Conservation (phyloP, 92 coral and sea anemone species). For the Meandrina meandrites region DNA sequence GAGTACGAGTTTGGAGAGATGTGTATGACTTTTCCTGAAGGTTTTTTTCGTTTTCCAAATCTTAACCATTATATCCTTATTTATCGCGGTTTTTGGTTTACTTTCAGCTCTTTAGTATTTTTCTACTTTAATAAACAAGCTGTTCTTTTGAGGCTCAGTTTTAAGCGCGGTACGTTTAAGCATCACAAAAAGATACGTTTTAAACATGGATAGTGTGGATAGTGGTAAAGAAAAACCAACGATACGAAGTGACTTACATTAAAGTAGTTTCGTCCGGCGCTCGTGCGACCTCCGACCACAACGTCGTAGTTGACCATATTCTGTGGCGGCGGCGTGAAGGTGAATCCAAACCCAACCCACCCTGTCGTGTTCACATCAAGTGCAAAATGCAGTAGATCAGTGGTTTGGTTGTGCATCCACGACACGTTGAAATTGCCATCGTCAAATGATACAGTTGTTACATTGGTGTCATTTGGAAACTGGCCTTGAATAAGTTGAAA, state of each 20-base stretch:
- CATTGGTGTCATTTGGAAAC: background rate
- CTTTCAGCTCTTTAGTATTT: background rate
- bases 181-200: background rate
- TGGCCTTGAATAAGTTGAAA: background rate
- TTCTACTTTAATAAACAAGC: background rate
- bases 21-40: too few relatives aligned
- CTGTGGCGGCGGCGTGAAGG: background rate
- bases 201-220: too few relatives aligned
- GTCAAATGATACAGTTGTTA: background rate
- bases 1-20: too few relatives aligned
- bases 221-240: background rate
- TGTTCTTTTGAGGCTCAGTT: background rate
- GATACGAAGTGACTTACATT: background rate
- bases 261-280: background rate
- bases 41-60: too few relatives aligned
- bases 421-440: slow-evolving; percentile 9
- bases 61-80: too few relatives aligned
- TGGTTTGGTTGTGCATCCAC: slow-evolving; percentile 1
- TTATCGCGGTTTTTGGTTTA: background rate
- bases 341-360: background rate
- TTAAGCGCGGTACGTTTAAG: background rate
- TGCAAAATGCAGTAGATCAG: background rate
- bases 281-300: background rate
- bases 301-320: background rate
- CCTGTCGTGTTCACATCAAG: background rate